Evolutionary conservation across 2,113 vertebrate species (phyloP), one percentile per base, ranked within the genome.

Genomic region (Passer montanus): DNA sequence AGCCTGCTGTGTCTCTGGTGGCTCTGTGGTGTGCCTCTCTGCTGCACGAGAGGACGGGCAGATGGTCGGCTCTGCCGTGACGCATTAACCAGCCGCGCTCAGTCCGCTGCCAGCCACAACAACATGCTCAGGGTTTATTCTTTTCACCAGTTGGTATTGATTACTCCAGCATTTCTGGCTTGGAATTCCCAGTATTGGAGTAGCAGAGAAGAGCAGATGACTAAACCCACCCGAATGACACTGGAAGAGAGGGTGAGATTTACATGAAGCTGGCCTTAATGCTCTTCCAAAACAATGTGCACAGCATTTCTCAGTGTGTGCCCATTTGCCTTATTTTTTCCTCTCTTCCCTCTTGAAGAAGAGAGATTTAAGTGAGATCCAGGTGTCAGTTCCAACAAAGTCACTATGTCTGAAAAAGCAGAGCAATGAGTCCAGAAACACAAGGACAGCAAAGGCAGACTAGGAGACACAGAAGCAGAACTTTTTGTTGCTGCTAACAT

Each of bases 101-200:
- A 49, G 87, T 14, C 82, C 78, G 41, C 1, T 7, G 89, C 95
- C 95, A 96, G 96, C 78, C 95, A 93, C 92, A 95, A 84, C 96
- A 93, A 70, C 92, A 70, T 18, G 82, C 92, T 88, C 96, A 70
- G 8, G 70, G 30, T 68, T 95, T 84, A 59, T 70, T 75, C 88
- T 67, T 67, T 60, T 76, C 87, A 77, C 87, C 52, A 18, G 22
- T 81, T 85, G 58, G 66, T 72, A 96, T 44, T 89, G 88, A 95
- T 92, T 88, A 72, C 69, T 84, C 79, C 93, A 89, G 21, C 74
- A 43, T 72, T 93, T 72, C 67, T 95, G 83, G 64, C 84, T 67
- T 66, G 37, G n/a, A 78, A 70, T 60, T 78, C 33, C 69, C 27
- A 3, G 10, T 21, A 21, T 24, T 85, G 72, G 75, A 94, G 39